Conservation (phyloP, 2,113 vertebrate species). For the Cyanoderma ruficeps region DNA sequence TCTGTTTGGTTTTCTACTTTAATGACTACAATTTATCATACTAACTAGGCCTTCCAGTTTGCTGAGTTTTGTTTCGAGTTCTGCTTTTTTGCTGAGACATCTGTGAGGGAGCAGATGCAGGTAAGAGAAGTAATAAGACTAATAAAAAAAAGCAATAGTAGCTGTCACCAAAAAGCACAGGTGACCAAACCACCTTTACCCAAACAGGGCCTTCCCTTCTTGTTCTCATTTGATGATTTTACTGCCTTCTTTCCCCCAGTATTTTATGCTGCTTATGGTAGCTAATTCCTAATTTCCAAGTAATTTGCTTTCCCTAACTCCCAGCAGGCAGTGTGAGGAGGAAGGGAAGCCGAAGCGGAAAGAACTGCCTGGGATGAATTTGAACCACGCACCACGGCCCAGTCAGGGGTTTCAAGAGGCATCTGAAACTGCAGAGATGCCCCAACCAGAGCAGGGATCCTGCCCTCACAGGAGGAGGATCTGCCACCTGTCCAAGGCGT, state of each 20-base stretch:
- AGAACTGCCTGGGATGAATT: not conserved
- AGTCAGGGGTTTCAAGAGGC: not conserved
- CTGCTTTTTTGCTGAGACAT: not conserved
- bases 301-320: not conserved
- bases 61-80: not conserved
- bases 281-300: not conserved
- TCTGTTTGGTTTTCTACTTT: slow-evolving; percentile 32
- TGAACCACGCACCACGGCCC: rapidly evolving
- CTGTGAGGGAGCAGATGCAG: not conserved
- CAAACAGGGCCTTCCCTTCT: not conserved
- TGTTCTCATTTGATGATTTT: not conserved
- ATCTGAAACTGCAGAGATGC: not conserved
- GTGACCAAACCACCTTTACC: not conserved
- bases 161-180: not conserved
- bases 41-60: slow-evolving; percentile 37
- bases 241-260: not conserved
- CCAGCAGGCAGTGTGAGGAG: not conserved
- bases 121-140: not conserved
- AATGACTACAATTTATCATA: slow-evolving; percentile 54
- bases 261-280: not conserved
- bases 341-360: rapidly evolving
- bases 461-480: not conserved
- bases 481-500: not conserved
- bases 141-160: not conserved
- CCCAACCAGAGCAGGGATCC: not conserved